These are phyloP conservation scores for Notolabrus celidotus DNA, from an alignment of 2,797 vertebrate species.

Conservation along the genomic window DNA sequence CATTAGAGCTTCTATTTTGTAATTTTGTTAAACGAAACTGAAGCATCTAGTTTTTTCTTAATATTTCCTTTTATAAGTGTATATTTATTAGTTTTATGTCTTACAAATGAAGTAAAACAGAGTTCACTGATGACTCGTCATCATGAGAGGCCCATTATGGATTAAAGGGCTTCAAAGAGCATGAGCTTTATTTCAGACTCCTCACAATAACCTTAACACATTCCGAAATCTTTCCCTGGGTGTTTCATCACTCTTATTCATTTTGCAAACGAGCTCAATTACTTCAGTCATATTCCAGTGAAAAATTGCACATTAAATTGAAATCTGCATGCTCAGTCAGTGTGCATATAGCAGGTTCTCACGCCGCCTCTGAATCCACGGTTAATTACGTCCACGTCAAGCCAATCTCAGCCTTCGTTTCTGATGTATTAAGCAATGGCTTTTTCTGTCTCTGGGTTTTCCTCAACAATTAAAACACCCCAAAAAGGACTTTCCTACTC, in stretches of 20 bases:
- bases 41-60: not conserved
- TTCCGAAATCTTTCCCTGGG: conserved; percentile 52
- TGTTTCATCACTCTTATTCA: conserved; percentile 70
- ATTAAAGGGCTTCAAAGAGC: conserved; percentile 31
- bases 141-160: conserved; percentile 12
- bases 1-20: not conserved
- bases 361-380: conserved; percentile 42
- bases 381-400: conserved; percentile 65
- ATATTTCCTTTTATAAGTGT: not conserved
- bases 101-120: conserved; percentile 14
- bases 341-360: conserved; percentile 41
- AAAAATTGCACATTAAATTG: conserved; percentile 65
- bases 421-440: conserved; percentile 62
- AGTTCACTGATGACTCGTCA: conserved; percentile 11
- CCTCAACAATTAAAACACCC: conserved; percentile 59
- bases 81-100: conserved; percentile 1
- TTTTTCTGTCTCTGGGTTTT: conserved; percentile 57
- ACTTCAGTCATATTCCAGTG: conserved; percentile 62
- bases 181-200: conserved; percentile 33
- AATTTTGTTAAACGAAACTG: not conserved
- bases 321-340: conserved; percentile 59
- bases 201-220: conserved; percentile 55
- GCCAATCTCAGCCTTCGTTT: conserved; percentile 65
- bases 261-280: conserved; percentile 68
- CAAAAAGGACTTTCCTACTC: conserved; percentile 53